These are phyloP conservation scores for Trichomalopsis sarcophagae DNA, from an alignment of 1,140 invertebrate genomes.

Conservation along the genomic window DNA sequence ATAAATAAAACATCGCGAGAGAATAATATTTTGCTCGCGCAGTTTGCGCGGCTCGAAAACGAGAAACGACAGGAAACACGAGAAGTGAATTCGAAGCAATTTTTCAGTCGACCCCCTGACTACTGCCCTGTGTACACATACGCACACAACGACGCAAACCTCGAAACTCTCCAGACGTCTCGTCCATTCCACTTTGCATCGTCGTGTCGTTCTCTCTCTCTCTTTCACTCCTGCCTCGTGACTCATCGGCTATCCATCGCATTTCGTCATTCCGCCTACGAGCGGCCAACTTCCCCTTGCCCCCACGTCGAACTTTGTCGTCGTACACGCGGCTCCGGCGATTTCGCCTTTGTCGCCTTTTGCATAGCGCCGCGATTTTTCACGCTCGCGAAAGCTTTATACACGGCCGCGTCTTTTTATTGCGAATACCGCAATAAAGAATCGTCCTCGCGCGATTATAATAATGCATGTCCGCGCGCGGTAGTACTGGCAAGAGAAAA, in stretches of 20 bases:
- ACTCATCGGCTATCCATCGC: conserved; percentile 43
- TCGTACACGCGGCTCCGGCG: background rate
- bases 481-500: background rate
- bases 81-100: background rate
- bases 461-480: background rate
- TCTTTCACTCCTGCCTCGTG: conserved; percentile 1
- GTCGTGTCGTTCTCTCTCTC: background rate
- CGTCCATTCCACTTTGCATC: conserved; percentile 6
- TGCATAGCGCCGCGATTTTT: conserved; percentile 13
- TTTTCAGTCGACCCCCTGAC: background rate
- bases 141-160: background rate
- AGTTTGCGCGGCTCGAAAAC: no score
- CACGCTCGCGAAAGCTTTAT: conserved; percentile 17
- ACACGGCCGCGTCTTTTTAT: conserved; percentile 5
- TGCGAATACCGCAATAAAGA: conserved; percentile 22
- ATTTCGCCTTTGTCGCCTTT: conserved; percentile 8
- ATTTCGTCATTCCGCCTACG: background rate
- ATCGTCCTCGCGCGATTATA: background rate
- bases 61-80: background rate
- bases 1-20: no score
- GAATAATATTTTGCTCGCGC: no score
- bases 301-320: conserved; percentile 18
- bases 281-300: background rate
- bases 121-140: background rate
- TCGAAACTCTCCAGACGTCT: background rate